These are phyloP conservation scores for Nowickia ferox DNA, from an alignment of 2,888 invertebrate genomes.

Conservation along the genomic window DNA sequence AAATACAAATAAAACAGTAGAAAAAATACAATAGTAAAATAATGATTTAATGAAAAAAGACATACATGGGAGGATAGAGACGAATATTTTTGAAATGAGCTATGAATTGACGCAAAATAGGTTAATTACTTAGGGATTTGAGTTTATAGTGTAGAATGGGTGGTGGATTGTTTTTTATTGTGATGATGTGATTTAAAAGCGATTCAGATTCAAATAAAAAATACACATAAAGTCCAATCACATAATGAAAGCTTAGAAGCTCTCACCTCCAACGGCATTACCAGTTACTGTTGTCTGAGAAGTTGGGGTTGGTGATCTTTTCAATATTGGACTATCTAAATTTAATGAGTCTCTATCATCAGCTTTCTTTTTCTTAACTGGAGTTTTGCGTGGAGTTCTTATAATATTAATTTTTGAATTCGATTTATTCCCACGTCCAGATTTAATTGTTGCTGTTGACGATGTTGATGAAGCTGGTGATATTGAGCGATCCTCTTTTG, in stretches of 20 bases:
- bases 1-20: not conserved
- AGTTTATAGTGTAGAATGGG: conserved; percentile 60
- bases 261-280: conserved; percentile 69
- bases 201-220: conserved; percentile 61
- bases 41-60: conserved; percentile 47
- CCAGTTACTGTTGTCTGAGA: conserved; percentile 53
- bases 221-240: conserved; percentile 66
- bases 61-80: conserved; percentile 40
- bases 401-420: conserved; percentile 69
- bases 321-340: conserved; percentile 47
- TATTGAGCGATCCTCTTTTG: conserved; percentile 79
- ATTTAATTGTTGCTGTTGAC: conserved; percentile 76
- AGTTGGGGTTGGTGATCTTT: conserved; percentile 47
- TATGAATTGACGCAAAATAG: conserved; percentile 53
- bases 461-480: conserved; percentile 81
- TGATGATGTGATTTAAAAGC: conserved; percentile 62
- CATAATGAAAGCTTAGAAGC: conserved; percentile 68
- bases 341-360: conserved; percentile 55
- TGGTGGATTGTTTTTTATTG: conserved; percentile 56
- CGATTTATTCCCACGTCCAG: conserved; percentile 71
- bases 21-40: conserved; percentile 10
- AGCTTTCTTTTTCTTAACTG: conserved; percentile 78
- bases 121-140: conserved; percentile 64
- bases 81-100: conserved; percentile 27
- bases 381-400: conserved; percentile 79